phyloP scores from a whole-genome alignment of 1,140 invertebrate species.

The Bombus pascuorum region DNA sequence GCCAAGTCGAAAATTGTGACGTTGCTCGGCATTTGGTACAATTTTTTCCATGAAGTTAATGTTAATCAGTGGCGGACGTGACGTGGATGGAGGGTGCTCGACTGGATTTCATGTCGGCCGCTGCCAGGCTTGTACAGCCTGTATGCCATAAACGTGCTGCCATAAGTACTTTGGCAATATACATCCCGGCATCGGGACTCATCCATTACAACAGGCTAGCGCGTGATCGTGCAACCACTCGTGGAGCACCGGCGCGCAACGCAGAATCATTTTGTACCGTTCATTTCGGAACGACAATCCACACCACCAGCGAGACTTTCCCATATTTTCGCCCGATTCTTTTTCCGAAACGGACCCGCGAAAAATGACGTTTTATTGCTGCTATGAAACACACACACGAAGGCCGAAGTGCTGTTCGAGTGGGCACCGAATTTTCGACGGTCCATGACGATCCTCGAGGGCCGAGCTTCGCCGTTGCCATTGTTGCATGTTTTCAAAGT shows the following conservation, averaged over 20 bases:
- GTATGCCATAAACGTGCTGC: slow-evolving; percentile 68
- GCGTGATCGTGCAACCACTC: slow-evolving; percentile 51
- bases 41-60: slow-evolving; percentile 69
- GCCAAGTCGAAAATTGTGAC: slow-evolving; percentile 23
- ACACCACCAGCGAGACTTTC: slow-evolving; percentile 2
- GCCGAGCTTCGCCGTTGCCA: neutral
- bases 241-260: slow-evolving; percentile 36
- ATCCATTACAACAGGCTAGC: slow-evolving; percentile 65
- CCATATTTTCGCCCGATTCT: slow-evolving; percentile 30
- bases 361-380: slow-evolving; percentile 51
- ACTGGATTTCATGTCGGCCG: slow-evolving; percentile 66
- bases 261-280: slow-evolving; percentile 40
- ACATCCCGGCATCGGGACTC: slow-evolving; percentile 53
- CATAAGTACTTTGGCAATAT: slow-evolving; percentile 67
- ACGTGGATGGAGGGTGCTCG: slow-evolving; percentile 65
- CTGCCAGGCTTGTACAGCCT: slow-evolving; percentile 58
- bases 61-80: slow-evolving; percentile 69
- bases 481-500: slow-evolving; percentile 34
- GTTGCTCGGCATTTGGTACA: slow-evolving; percentile 60
- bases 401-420: slow-evolving; percentile 17
- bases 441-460: slow-evolving; percentile 21
- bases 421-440: slow-evolving; percentile 35
- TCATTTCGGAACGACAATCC: slow-evolving; percentile 47
- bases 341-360: slow-evolving; percentile 35
- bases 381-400: slow-evolving; percentile 13